phyloP scores from a whole-genome alignment of 2,113 vertebrate species.

The Orthonyx spaldingii region DNA sequence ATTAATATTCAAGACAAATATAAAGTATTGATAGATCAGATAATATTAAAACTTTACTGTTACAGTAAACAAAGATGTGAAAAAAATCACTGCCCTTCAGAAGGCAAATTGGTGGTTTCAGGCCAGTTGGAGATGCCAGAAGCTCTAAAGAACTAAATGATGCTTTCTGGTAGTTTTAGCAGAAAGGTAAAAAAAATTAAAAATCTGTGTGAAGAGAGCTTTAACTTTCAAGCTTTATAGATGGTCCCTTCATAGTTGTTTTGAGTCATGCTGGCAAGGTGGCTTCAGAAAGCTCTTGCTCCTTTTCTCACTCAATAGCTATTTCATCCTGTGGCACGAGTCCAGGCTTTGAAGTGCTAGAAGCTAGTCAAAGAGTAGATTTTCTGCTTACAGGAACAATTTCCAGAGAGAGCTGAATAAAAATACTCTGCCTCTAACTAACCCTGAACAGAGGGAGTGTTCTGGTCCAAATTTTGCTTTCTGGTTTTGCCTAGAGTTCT shows the following conservation, averaged over 20 bases:
- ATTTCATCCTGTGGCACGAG: not conserved
- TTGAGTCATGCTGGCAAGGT: conserved; percentile 39
- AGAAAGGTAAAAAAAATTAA: conserved; percentile 1
- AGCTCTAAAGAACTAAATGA: not conserved
- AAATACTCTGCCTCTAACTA: not conserved
- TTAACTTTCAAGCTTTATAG: conserved; percentile 33
- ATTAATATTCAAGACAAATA: not conserved
- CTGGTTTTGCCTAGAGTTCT: not conserved
- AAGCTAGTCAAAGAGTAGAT: conserved; percentile 20
- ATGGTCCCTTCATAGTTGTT: conserved; percentile 44
- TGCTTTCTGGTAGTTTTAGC: conserved; percentile 2
- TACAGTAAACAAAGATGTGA: not conserved
- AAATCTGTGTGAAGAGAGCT: not conserved
- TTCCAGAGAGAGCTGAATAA: conserved; percentile 31
- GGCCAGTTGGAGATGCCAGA: not conserved
- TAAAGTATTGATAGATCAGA: not conserved
- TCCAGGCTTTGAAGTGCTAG: conserved; percentile 29
- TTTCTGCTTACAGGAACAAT: conserved; percentile 40
- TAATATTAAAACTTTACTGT: not conserved
- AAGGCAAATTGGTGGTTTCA: not conserved
- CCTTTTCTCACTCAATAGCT: conserved; percentile 32
- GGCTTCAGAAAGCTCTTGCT: conserved; percentile 37
- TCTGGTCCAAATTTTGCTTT: not conserved
- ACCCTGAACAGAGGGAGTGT: not conserved
- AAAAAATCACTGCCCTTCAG: not conserved